Conservation (phyloP, 2,113 vertebrate genomes). For the Eidolon helvum region DNA sequence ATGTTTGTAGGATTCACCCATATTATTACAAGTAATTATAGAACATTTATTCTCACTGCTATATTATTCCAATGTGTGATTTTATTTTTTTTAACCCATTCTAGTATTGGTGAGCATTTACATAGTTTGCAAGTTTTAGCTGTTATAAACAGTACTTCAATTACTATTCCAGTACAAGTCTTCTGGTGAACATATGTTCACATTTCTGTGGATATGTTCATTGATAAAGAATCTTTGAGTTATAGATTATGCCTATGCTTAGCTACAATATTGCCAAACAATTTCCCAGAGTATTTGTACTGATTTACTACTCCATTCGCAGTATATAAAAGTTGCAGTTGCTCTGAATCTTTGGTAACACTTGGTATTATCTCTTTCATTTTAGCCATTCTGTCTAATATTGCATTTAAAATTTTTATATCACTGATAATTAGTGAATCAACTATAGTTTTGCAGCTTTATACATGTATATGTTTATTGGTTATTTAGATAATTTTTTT, state of each 20-base stretch:
- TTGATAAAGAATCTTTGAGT: not conserved
- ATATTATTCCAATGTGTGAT: not conserved
- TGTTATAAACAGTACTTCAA: not conserved
- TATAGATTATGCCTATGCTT: not conserved
- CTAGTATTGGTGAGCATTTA: not conserved
- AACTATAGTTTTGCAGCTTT: not conserved
- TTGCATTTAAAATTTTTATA: not conserved
- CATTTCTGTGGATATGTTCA: not conserved
- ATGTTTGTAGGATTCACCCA: not conserved
- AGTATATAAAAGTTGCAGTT: not conserved
- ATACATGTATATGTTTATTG: not conserved
- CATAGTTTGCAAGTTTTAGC: constrained; percentile 9
- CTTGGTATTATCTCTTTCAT: not conserved
- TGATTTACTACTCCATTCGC: not conserved
- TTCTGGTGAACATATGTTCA: not conserved
- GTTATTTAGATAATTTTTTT: not conserved
- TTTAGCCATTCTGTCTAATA: not conserved
- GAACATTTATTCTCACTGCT: not conserved
- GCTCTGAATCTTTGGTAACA: not conserved
- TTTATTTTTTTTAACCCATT: not conserved
- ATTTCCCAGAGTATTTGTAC: not conserved
- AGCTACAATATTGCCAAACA: not conserved
- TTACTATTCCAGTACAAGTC: not conserved
- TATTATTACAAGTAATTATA: not conserved
- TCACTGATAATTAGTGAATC: not conserved